Conservation (phyloP, 2,113 vertebrate genomes). For the Malaclemys terrapin region DNA sequence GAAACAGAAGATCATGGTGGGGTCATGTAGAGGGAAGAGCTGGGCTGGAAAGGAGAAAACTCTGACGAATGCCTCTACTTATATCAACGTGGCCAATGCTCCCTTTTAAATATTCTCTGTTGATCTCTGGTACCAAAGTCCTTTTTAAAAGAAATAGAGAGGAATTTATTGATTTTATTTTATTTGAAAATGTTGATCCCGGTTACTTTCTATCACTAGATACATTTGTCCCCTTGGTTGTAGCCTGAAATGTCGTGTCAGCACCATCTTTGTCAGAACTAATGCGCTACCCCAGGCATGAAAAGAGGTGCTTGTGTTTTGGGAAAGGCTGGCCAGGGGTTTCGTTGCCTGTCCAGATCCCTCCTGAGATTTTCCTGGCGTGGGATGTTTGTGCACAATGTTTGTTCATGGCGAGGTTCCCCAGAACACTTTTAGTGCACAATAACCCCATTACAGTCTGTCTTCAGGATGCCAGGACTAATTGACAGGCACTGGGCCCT, state of each 20-base stretch:
- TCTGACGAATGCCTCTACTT: slow-evolving; percentile 19
- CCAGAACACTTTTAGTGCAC: slow-evolving; percentile 12
- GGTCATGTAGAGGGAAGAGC: not conserved
- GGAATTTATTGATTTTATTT: not conserved
- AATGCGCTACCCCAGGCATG: not conserved
- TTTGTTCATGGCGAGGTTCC: not conserved
- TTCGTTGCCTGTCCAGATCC: not conserved
- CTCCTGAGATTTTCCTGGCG: not conserved
- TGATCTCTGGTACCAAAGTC: slow-evolving; percentile 15
- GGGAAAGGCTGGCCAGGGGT: not conserved
- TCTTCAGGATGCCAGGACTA: slow-evolving; percentile 68
- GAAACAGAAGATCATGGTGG: not conserved
- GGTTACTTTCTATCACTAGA: not conserved
- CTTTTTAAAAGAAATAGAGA: slow-evolving; percentile 17
- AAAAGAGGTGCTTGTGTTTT: not conserved
- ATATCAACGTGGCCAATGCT: fast-evolving
- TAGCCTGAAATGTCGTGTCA: not conserved
- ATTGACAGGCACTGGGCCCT: slow-evolving; percentile 56
- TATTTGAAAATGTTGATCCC: not conserved
- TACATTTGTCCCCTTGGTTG: not conserved
- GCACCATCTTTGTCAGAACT: not conserved
- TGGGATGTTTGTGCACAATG: not conserved
- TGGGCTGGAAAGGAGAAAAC: slow-evolving; percentile 5
- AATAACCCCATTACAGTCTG: slow-evolving; percentile 67
- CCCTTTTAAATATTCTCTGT: slow-evolving; percentile 8